Evolutionary conservation across 2,113 vertebrate genomes (phyloP).

Genomic region (Eolophus roseicapilla): DNA sequence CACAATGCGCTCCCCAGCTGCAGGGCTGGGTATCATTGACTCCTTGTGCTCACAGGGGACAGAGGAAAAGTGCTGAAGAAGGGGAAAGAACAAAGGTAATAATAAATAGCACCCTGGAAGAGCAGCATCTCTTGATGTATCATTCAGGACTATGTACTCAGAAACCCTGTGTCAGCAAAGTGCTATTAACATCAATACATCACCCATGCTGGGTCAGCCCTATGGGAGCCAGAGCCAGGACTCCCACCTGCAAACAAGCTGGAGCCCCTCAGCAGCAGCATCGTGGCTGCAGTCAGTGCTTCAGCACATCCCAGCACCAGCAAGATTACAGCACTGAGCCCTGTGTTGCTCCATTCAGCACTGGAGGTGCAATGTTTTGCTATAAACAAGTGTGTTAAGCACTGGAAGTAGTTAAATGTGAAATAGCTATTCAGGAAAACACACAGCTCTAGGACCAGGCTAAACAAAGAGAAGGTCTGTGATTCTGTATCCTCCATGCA

Average conservation of each 20-base stretch:
- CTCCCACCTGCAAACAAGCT: not conserved
- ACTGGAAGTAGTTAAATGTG: not conserved
- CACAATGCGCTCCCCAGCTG: accelerated
- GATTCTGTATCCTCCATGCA: accelerated
- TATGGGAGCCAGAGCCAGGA: not conserved
- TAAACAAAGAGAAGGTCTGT: not conserved
- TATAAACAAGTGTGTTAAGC: not conserved
- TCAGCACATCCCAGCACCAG: accelerated
- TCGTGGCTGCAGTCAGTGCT: not conserved
- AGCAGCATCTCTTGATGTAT: accelerated
- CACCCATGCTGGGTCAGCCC: not conserved
- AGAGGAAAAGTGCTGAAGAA: not conserved
- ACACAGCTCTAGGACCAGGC: not conserved
- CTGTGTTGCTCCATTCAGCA: not conserved
- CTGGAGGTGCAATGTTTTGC: not conserved
- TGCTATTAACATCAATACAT: not conserved
- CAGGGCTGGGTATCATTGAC: not conserved
- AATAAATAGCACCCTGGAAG: not conserved
- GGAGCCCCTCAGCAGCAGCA: not conserved
- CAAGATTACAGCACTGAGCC: not conserved
- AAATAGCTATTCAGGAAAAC: not conserved
- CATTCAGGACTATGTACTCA: not conserved
- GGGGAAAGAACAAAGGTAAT: not conserved
- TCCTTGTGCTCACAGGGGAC: accelerated
- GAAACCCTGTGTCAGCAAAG: not conserved